These are phyloP conservation scores for Troglohyphantes excavatus DNA, from an alignment of 2,888 invertebrate species.

Conservation along the genomic window DNA sequence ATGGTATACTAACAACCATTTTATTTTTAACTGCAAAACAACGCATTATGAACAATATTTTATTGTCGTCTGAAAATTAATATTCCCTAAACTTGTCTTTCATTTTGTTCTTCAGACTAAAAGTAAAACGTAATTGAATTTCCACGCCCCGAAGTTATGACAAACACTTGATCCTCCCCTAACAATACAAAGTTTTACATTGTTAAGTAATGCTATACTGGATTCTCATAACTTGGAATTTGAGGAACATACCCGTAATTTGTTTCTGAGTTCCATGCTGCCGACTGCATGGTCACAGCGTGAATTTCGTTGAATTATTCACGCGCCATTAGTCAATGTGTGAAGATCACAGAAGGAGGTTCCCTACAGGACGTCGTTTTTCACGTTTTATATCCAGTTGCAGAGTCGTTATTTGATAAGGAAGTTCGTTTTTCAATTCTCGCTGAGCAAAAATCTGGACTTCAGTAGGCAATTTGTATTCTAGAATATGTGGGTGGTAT, in stretches of 20 bases:
- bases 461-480: slow-evolving; percentile 39
- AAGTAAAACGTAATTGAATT: no score
- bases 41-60: no score
- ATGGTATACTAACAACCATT: no score
- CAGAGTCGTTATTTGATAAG: slow-evolving; percentile 17
- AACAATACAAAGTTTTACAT: slow-evolving; percentile 17
- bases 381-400: slow-evolving; percentile 39
- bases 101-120: no score
- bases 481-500: slow-evolving; percentile 34
- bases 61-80: no score
- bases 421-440: slow-evolving; percentile 3
- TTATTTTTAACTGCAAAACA: no score
- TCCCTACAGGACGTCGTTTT: slow-evolving; percentile 52
- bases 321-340: slow-evolving; percentile 65
- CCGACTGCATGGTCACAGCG: slow-evolving; percentile 25
- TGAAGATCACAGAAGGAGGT: slow-evolving; percentile 59
- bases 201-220: slow-evolving; percentile 23
- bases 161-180: no score
- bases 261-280: slow-evolving; percentile 17
- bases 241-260: slow-evolving; percentile 16
- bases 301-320: slow-evolving; percentile 69
- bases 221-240: slow-evolving; percentile 44
- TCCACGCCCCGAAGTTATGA: no score
- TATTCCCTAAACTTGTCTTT: no score
- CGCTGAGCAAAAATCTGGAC: slow-evolving; percentile 6